Evolutionary conservation across 2,797 vertebrate genomes (phyloP), one percentile per base, ranked within the genome.

Genomic region (Sorex maritimensis): DNA sequence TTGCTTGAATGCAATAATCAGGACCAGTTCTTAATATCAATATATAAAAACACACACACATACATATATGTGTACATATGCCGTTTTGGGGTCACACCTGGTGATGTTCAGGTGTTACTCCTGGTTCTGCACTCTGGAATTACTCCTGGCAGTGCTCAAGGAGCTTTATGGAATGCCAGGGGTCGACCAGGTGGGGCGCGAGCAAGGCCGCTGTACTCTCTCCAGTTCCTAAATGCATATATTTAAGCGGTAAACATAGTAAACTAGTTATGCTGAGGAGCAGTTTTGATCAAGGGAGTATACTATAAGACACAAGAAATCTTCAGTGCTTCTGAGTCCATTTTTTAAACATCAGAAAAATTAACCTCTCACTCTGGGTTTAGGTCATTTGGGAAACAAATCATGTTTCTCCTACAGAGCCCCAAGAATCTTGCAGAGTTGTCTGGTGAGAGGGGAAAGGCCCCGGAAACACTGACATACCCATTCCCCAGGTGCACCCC

Each of bases 401-500:
- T 8, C 13, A 2, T 90, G 41, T 58, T 80, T 91, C 49, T n/a
- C 28, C 79, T 74, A 65, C 30, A 10, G 55, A 38, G 30, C n/a
- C 81, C 74, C 61, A 67, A 65, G 26, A 72, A 15, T 68, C 67
- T 55, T n/a, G 61, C 81, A 84, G 88, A 75, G 49, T 14, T 75
- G 2, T 46, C 44, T 38, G 6, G 75, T 8, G 49, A 52, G 49
- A 14, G 49, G 11, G 49, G 10, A 52, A 52, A 52, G 10, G 49
- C 49, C 21, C 15, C 21, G 1, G 52, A 44, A 91, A 24, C 14
- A 77, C 98, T 98, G 41, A 5, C 41, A 5, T 97, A 99, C 99
- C 99, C 97, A 99, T 99, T 97, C 99, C 99, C 99, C 99, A 99
- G 0, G 98, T 99, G 94, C 99, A 99, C 88, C 99, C 99, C 1